Conservation (phyloP, 2,797 vertebrate genomes). For the Enteromius mattozi region DNA sequence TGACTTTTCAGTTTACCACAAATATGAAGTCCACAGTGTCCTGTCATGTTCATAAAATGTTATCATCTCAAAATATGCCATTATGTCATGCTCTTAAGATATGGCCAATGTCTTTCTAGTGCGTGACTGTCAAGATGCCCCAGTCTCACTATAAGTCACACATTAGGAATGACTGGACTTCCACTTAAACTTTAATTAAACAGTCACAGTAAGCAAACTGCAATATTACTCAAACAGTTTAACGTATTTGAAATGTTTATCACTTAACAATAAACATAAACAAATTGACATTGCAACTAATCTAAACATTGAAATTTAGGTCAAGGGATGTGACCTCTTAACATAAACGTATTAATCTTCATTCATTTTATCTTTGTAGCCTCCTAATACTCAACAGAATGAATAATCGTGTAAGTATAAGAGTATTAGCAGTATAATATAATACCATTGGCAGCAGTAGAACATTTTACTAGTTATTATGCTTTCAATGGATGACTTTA, state of each 20-base stretch:
- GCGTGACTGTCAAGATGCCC: background rate
- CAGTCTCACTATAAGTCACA: constrained; percentile 5
- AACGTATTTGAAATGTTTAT: constrained; percentile 1
- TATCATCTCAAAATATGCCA: background rate
- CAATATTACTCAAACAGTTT: constrained; percentile 6
- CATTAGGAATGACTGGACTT: background rate
- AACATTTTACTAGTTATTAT: background rate
- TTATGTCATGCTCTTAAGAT: background rate
- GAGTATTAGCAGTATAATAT: too few species aligned
- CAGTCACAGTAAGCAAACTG: constrained; percentile 14
- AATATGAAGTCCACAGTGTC: background rate
- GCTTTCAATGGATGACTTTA: background rate
- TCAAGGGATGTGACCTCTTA: background rate
- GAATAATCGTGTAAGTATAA: background rate
- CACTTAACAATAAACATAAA: background rate
- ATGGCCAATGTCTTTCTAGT: background rate
- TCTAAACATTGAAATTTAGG: constrained; percentile 1
- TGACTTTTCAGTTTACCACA: background rate
- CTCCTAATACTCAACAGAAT: background rate
- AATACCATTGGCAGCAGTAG: background rate
- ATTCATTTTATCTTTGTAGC: background rate
- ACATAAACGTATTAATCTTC: background rate
- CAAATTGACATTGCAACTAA: background rate
- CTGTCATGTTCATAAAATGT: background rate
- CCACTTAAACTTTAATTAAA: constrained; percentile 6